phyloP scores from a whole-genome alignment of 2,888 invertebrate species.

The Sipha maydis region DNA sequence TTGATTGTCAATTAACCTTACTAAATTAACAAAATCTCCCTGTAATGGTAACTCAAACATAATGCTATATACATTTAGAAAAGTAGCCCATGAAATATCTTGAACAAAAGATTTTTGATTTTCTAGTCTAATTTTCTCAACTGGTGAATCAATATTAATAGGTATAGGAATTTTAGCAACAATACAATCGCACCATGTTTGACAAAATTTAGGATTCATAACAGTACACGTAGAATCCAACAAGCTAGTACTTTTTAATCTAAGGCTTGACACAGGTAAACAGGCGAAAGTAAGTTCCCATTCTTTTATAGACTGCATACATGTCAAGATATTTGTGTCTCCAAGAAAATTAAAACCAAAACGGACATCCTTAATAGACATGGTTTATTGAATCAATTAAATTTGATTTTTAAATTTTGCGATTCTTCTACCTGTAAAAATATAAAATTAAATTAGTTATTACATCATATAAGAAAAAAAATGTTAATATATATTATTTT shows the following conservation, averaged over 20 bases:
- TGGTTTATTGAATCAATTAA: neutral
- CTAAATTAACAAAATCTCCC: slow-evolving; percentile 24
- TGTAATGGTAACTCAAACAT: slow-evolving; percentile 52
- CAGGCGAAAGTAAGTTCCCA: slow-evolving; percentile 52
- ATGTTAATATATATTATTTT: too few species aligned
- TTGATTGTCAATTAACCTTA: slow-evolving; percentile 45
- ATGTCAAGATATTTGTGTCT: slow-evolving; percentile 4
- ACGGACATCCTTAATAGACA: slow-evolving; percentile 59
- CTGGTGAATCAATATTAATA: neutral
- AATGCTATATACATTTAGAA: slow-evolving; percentile 45
- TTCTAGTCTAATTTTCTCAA: slow-evolving; percentile 5
- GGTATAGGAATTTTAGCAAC: slow-evolving; percentile 20
- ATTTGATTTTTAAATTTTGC: neutral
- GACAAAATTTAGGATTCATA: slow-evolving; percentile 35
- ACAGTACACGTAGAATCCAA: neutral
- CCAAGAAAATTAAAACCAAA: slow-evolving; percentile 45
- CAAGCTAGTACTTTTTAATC: slow-evolving; percentile 10
- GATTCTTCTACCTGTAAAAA: slow-evolving; percentile 21
- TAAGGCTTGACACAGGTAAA: slow-evolving; percentile 27
- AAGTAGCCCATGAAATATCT: slow-evolving; percentile 48
- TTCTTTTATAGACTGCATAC: slow-evolving; percentile 37
- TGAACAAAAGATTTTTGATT: slow-evolving; percentile 12
- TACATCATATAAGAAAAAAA: neutral
- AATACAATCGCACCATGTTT: slow-evolving; percentile 50
- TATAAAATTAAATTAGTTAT: neutral